Evolutionary conservation across 2,797 vertebrate genomes (phyloP), one percentile per base, ranked within the genome.

Genomic region (Schizopygopsis pylzovi): DNA sequence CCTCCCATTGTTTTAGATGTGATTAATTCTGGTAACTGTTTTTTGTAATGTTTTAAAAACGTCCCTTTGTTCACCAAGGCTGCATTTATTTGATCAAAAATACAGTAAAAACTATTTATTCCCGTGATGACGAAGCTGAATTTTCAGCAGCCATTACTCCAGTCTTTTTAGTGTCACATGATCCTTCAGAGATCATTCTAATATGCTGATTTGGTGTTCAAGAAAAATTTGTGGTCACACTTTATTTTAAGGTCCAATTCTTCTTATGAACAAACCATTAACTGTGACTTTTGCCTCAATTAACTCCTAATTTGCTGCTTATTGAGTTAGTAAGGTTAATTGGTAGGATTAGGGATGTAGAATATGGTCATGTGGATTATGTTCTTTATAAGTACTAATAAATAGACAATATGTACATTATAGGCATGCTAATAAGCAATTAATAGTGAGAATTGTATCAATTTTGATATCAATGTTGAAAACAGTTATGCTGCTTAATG

Each of bases 1-100:
- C 13, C 52, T 79, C 82, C 82, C 28, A n/a, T 63, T 67, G 56
- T 68, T 77, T 77, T 68, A 15, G n/a, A 54, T 78, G 59, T 63
- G 72, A 68, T 84, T 77, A 68, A 18, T 11, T 77, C 33, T 68
- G 22, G 59, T 76, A 61, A 73, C 68, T 73, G 41, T 73, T 63
- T 70, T 70, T 52, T 15, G 1, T 33, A 70, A 22, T 71, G 20
- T 22, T 45, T 49, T 76, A 59, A 75, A 6, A 4, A 47, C 33
- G n/a, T 18, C 43, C 6, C 1, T 75, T 10, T 20, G 16, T 76
- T 52, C 16, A 76, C 45, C 43, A 73, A 49, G n/a, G 15, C 67
- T 70, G 67, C 37, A 70, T 70, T 39, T 41, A 70, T 70, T 41
- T 41, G 16, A 70, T 76, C 1, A 33, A 33, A 49, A 73, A 72